Evolutionary conservation across 2,113 vertebrate genomes (phyloP).

Genomic region (Hippocampus barbouri): DNA sequence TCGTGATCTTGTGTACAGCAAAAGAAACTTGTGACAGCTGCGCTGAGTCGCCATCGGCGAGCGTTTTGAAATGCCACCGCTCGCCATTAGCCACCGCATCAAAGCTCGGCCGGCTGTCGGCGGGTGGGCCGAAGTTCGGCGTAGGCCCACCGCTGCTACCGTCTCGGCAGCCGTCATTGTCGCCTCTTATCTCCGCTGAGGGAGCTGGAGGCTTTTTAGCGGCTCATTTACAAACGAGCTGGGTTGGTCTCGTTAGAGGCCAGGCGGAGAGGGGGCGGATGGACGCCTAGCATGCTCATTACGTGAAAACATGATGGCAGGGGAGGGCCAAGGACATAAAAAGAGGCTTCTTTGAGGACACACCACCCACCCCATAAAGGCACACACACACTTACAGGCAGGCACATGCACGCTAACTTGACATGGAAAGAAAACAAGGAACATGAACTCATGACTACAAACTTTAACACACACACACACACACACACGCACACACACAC

Average conservation of each 20-base stretch:
- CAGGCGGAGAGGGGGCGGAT: neutral
- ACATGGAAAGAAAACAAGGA: too few relatives aligned
- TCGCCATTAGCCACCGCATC: neutral
- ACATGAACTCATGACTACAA: too few relatives aligned
- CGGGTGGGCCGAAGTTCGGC: neutral
- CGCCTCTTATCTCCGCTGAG: neutral
- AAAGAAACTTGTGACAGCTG: neutral
- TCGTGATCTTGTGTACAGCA: neutral
- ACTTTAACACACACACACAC: too few relatives aligned
- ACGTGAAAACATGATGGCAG: neutral
- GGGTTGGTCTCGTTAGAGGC: conserved; percentile 2
- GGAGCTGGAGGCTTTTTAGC: neutral
- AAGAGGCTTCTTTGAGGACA: neutral
- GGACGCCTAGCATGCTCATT: neutral
- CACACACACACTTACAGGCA: too few relatives aligned
- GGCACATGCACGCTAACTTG: too few relatives aligned
- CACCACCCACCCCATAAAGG: neutral
- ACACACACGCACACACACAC: neutral
- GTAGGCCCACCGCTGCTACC: neutral
- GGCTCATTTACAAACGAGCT: conserved; percentile 2
- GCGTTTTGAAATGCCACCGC: neutral
- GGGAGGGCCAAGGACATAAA: neutral
- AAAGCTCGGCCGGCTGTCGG: neutral
- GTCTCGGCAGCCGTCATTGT: too few relatives aligned
- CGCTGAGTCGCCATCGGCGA: neutral